These are phyloP conservation scores for Mechanitis messenoides DNA, from an alignment of 2,888 invertebrate genomes.

Conservation along the genomic window DNA sequence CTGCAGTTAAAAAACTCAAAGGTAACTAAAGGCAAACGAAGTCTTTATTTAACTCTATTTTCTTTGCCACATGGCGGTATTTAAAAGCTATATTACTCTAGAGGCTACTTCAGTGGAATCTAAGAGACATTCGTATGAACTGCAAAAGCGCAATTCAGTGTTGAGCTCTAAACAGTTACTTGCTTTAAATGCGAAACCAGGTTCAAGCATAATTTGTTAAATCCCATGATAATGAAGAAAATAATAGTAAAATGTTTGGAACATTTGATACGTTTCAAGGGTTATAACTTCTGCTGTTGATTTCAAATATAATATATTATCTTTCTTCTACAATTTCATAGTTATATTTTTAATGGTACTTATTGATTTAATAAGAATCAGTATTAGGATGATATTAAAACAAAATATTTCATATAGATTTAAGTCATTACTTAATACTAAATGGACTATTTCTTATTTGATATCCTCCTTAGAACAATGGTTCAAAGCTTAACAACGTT, in stretches of 20 bases:
- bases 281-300: too few relatives aligned
- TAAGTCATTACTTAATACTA: too few relatives aligned
- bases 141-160: slow-evolving; percentile 28
- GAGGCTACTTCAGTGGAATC: slow-evolving; percentile 27
- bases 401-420: too few relatives aligned
- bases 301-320: too few relatives aligned
- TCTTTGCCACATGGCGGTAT: slow-evolving; percentile 18
- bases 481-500: too few relatives aligned
- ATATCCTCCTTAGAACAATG: too few relatives aligned
- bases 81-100: slow-evolving; percentile 26
- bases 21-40: slow-evolving; percentile 22
- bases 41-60: slow-evolving; percentile 20
- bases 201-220: neutral
- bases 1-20: slow-evolving; percentile 14
- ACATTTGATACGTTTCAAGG: too few relatives aligned
- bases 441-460: too few relatives aligned
- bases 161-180: slow-evolving; percentile 16
- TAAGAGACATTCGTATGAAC: slow-evolving; percentile 30
- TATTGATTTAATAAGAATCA: too few relatives aligned
- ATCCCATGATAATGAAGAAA: neutral
- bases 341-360: too few relatives aligned
- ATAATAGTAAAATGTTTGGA: neutral
- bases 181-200: slow-evolving; percentile 17
- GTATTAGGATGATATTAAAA: too few relatives aligned
- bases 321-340: too few relatives aligned